Percentiles rank a stretch among this genome's conserved stretches.
phyloP scores from a whole-genome alignment of 1,140 invertebrate species.

The Temnothorax curvispinosus region DNA sequence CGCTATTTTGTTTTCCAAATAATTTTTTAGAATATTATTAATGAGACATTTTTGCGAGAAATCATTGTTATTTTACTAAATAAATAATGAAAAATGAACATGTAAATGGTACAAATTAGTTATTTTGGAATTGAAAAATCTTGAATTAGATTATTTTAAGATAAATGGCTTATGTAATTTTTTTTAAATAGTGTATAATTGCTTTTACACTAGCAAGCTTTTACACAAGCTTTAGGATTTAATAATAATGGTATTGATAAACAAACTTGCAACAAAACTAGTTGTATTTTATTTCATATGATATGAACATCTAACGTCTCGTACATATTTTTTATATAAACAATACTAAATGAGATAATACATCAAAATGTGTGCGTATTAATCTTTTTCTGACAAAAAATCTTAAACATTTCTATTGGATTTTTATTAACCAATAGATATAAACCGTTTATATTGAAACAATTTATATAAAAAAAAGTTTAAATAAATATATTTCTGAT shows the following conservation, averaged over 20 bases:
- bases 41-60: neutral
- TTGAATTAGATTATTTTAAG: neutral
- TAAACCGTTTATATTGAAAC: slow-evolving; percentile 10
- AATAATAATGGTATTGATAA: neutral
- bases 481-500: neutral
- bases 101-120: neutral
- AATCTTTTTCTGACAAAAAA: neutral
- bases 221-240: neutral
- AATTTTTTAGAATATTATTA: neutral
- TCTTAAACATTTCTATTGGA: neutral
- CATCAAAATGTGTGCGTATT: neutral
- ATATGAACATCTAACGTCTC: neutral
- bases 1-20: neutral
- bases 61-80: neutral
- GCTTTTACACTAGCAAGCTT: no score
- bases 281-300: slow-evolving; percentile 2
- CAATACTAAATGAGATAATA: slow-evolving; percentile 5
- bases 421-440: neutral
- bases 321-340: slow-evolving; percentile 21
- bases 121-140: neutral
- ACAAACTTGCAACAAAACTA: neutral
- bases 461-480: neutral
- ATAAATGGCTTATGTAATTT: neutral
- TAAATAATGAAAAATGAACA: neutral
- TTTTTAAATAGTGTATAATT: neutral